Base-by-base conservation (phyloP, 2,797 vertebrate genomes). In the Girardinus metallicus region DNA sequence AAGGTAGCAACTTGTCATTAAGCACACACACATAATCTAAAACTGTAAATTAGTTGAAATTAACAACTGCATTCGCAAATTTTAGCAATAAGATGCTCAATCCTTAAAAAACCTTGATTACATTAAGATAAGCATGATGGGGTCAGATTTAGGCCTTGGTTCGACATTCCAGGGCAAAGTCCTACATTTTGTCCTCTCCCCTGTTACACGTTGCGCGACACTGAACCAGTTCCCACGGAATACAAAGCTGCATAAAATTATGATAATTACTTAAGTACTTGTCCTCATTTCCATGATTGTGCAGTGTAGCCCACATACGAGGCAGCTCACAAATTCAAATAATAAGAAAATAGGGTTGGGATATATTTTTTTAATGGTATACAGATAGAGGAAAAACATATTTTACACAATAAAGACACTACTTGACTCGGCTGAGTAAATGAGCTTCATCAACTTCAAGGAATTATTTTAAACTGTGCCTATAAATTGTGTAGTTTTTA, bases 101-200 rank as follows among this genome's bases (percentile, higher is more conserved):
- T n/a, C 11, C 5, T 70, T 43, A 41, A 70, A 70, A 43, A 57
- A 57, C 91, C 95, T 88, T 95, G 92, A 96, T 96, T 97, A 95
- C 94, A 97, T 96, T 93, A 86, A 83, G 70, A 84, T 77, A 92
- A 87, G 73, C 85, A 92, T 94, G 94, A 95, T 88, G 90, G 90
- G 93, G 94, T 96, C 95, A 95, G 90, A 96, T 94, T 92, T 95
- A 96, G 94, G 96, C 95, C 92, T 94, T 88, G 88, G 88, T 84
- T 92, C 79, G 74, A 93, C 90, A 95, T 94, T 94, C 93, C 92
- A 92, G 94, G 94, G 93, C 92, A 95, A 93, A 95, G 94, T 93
- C 94, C 94, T 93, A 95, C 91, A 95, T 95, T 94, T 94, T 91
- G 92, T 92, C 90, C 92, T 80, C 88, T 93, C 89, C 90, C 91